Conservation (phyloP, 2,113 vertebrate species). For the Poeciliopsis prolifica region DNA sequence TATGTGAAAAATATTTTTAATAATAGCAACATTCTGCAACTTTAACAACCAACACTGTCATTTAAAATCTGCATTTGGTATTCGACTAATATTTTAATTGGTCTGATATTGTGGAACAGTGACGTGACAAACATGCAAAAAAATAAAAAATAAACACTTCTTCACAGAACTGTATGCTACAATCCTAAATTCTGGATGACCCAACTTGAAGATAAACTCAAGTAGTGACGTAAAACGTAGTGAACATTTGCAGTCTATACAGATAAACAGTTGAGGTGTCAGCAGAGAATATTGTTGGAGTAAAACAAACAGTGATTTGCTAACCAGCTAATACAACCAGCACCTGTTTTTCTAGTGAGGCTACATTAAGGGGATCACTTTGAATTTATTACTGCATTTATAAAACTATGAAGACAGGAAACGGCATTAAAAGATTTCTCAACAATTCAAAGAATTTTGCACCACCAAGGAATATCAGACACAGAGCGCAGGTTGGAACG, state of each 20-base stretch:
- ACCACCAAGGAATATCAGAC: conserved; percentile 3
- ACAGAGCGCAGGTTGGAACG: conserved; percentile 24
- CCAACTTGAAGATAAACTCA: not conserved
- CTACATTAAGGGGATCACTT: not conserved
- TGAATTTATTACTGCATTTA: not conserved
- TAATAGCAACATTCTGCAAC: too few relatives aligned
- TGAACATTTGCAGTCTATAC: conserved; percentile 12
- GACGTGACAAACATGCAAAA: too few relatives aligned
- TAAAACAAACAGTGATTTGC: not conserved
- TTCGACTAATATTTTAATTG: too few relatives aligned
- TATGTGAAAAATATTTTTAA: too few relatives aligned
- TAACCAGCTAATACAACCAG: not conserved
- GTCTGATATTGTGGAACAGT: too few relatives aligned
- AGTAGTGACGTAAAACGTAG: not conserved
- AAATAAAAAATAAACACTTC: too few relatives aligned
- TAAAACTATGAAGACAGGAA: conserved; percentile 4
- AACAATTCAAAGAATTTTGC: not conserved
- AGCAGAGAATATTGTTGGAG: conserved; percentile 1
- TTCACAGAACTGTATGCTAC: not conserved
- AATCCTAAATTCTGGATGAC: too few relatives aligned
- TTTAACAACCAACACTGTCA: too few relatives aligned
- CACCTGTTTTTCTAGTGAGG: not conserved
- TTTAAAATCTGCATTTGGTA: too few relatives aligned
- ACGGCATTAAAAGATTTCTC: conserved; percentile 12
- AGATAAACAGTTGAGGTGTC: conserved; percentile 13